These are phyloP conservation scores for Hirundo rustica DNA, from an alignment of 2,797 vertebrate genomes.

Conservation along the genomic window DNA sequence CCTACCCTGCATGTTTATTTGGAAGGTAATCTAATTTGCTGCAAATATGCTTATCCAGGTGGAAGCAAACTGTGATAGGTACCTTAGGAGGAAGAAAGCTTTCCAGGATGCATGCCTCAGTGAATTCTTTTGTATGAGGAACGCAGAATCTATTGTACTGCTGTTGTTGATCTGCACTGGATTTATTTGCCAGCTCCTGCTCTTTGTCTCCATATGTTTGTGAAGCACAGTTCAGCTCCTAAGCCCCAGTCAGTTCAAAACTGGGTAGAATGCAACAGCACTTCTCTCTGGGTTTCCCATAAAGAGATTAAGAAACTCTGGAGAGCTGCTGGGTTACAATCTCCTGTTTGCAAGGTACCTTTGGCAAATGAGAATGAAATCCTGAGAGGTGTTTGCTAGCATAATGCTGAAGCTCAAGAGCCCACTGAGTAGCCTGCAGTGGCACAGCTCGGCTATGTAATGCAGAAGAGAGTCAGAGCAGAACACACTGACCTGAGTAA, in stretches of 20 bases:
- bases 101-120: background rate
- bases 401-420: background rate
- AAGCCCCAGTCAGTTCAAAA: background rate
- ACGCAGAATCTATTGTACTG: background rate
- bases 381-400: background rate
- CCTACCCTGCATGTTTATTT: background rate
- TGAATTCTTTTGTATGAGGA: background rate
- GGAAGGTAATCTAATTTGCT: conserved; percentile 19
- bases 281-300: background rate
- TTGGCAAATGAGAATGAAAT: background rate
- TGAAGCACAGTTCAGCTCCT: background rate
- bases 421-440: background rate
- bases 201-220: background rate
- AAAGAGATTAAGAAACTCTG: background rate
- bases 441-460: background rate
- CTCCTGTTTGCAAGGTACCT: background rate
- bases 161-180: background rate
- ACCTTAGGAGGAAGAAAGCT: background rate
- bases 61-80: background rate
- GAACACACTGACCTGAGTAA: background rate
- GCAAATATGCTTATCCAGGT: background rate
- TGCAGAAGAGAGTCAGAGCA: background rate
- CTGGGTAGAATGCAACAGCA: background rate
- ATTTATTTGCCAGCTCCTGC: background rate
- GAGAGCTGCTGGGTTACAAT: background rate